Conservation (phyloP, 1,140 invertebrate species). For the Drosophila grimshawi region DNA sequence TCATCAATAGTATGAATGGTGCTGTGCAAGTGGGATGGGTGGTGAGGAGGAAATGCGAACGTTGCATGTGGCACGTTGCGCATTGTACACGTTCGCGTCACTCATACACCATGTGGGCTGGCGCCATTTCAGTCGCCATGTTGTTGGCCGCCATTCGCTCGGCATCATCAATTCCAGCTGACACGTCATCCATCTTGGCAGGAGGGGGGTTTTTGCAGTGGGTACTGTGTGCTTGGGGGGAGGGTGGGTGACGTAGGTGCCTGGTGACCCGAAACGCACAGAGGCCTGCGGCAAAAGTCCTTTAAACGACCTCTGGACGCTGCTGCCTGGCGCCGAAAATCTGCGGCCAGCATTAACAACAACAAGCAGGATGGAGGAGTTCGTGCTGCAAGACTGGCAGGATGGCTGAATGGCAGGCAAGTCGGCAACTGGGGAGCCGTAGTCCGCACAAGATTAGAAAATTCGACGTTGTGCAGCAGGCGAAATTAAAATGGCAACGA, state of each 20-base stretch:
- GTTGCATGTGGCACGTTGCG: conserved; percentile 42
- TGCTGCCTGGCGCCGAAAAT: conserved; percentile 71
- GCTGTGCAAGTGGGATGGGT: not conserved
- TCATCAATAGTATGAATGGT: conserved; percentile 24
- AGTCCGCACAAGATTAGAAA: conserved; percentile 83
- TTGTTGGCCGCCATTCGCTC: conserved; percentile 68
- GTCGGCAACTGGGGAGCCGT: conserved; percentile 76
- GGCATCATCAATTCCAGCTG: conserved; percentile 82
- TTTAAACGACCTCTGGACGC: conserved; percentile 76
- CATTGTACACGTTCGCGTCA: conserved; percentile 51
- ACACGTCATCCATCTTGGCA: conserved; percentile 81
- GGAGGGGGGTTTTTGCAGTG: conserved; percentile 18
- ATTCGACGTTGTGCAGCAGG: conserved; percentile 82
- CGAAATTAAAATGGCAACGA: conserved; percentile 79
- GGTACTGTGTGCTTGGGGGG: not conserved
- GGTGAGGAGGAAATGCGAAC: conserved; percentile 8
- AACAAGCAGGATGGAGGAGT: conserved; percentile 31
- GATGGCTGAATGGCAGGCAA: conserved; percentile 41
- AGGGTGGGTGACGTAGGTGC: not conserved
- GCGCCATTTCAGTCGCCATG: conserved; percentile 60
- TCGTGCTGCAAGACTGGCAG: not conserved
- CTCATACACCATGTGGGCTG: conserved; percentile 50
- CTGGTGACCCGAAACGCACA: conserved; percentile 59
- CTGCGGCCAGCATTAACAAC: conserved; percentile 68
- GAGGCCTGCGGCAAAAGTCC: conserved; percentile 80